phyloP scores from a whole-genome alignment of 1,140 invertebrate genomes.

The Mycetomoellerius zeteki region DNA sequence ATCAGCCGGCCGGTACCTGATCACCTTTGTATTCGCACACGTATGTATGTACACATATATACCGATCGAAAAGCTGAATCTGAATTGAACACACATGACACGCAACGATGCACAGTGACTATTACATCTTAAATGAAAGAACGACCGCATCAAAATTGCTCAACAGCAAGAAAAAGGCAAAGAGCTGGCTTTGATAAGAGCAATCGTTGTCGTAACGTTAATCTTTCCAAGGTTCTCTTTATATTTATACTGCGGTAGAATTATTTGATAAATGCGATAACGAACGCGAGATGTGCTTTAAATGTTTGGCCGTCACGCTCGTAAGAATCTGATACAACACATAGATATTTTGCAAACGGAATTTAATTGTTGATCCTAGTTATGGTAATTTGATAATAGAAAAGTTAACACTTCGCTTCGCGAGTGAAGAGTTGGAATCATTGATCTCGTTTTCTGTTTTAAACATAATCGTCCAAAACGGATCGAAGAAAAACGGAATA shows the following conservation, averaged over 20 bases:
- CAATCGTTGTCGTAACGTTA: slow-evolving; percentile 13
- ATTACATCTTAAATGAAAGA: slow-evolving; percentile 36
- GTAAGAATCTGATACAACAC: background rate
- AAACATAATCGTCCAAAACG: background rate
- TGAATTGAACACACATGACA: slow-evolving; percentile 43
- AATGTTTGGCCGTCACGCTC: background rate
- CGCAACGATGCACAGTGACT: background rate
- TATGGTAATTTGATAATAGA: slow-evolving; percentile 8
- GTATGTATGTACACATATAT: background rate
- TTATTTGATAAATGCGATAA: slow-evolving; percentile 11
- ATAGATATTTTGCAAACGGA: background rate
- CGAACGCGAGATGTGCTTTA: background rate
- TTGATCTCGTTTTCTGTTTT: background rate
- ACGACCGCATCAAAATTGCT: slow-evolving; percentile 30
- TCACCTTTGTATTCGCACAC: background rate
- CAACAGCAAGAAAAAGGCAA: slow-evolving; percentile 12
- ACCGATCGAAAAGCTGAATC: slow-evolving; percentile 1
- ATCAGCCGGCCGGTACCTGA: slow-evolving; percentile 29
- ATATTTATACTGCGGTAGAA: background rate
- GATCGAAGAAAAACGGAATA: background rate
- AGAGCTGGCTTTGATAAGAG: slow-evolving; percentile 38
- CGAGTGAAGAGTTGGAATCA: background rate
- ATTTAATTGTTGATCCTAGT: background rate
- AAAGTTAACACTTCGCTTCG: background rate
- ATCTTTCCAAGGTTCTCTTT: slow-evolving; percentile 35